Percentiles rank a stretch among this genome's conserved stretches.
Conservation (phyloP, 2,888 invertebrate genomes). For the Quadroppia sp. region DNA sequence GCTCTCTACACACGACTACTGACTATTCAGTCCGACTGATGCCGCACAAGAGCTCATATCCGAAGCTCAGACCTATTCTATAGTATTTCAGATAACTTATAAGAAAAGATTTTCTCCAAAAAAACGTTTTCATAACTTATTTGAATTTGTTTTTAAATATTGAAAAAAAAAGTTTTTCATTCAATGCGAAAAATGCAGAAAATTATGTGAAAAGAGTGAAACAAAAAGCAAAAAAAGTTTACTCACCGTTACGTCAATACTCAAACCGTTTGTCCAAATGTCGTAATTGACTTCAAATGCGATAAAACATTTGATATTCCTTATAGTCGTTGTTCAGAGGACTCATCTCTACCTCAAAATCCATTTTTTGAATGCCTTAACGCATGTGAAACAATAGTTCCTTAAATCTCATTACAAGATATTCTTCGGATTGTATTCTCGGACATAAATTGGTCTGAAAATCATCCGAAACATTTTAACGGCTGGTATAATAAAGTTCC, state of each 20-base stretch:
- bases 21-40: no score
- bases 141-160: not conserved
- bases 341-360: conserved; percentile 5
- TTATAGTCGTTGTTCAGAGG: not conserved
- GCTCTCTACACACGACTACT: no score
- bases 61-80: no score
- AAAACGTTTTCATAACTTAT: not conserved
- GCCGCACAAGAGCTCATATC: no score
- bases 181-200: no score
- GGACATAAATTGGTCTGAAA: no score
- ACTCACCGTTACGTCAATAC: no score
- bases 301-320: no score
- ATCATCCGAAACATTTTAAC: not conserved
- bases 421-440: not conserved
- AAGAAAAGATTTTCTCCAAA: not conserved
- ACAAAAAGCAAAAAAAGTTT: no score
- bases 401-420: not conserved
- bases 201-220: no score
- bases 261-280: no score
- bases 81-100: not conserved
- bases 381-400: not conserved
- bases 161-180: not conserved
- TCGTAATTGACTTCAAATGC: not conserved
- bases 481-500: conserved; percentile 16
- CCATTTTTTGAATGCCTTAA: not conserved